A percentile compares a stretch with the other conserved stretches of the same genome.
These are phyloP conservation scores for Equus quagga DNA, from an alignment of 2,113 vertebrate species.

Conservation along the genomic window DNA sequence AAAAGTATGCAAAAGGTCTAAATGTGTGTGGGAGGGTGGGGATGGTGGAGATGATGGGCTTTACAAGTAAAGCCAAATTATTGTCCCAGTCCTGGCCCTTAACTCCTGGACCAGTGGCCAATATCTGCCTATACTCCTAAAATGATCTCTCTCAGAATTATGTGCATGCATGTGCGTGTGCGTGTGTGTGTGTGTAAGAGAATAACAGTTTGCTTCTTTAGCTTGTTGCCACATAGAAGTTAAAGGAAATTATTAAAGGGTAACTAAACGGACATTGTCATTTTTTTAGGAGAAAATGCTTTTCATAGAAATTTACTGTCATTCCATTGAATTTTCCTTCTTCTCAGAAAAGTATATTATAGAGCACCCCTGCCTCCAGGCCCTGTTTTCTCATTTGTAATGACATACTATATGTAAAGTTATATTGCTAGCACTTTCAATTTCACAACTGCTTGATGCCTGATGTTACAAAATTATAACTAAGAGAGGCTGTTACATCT, in stretches of 20 bases:
- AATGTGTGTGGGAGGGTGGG: background rate
- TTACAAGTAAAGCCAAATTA: background rate
- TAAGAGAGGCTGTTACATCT: constrained; percentile 63
- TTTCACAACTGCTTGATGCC: constrained; percentile 75
- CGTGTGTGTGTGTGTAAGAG: no score
- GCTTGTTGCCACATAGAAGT: background rate
- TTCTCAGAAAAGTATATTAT: constrained; percentile 59
- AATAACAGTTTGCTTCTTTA: background rate
- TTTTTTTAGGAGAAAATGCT: background rate
- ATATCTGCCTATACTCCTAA: background rate
- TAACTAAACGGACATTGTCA: background rate
- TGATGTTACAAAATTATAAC: constrained; percentile 82
- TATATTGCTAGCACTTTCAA: constrained; percentile 67
- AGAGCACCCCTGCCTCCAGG: constrained; percentile 66
- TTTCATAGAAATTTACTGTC: constrained; percentile 57
- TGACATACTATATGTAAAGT: constrained; percentile 76
- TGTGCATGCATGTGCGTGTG: no score
- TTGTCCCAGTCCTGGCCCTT: background rate
- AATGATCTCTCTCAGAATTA: background rate
- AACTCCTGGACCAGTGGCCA: background rate
- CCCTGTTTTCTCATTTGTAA: constrained; percentile 75
- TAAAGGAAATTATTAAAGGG: constrained; percentile 32
- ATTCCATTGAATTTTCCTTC: constrained; percentile 51
- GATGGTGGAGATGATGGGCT: background rate
- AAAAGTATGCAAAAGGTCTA: background rate